phyloP scores from a whole-genome alignment of 2,888 invertebrate species.

The Ypsolopha sequella region DNA sequence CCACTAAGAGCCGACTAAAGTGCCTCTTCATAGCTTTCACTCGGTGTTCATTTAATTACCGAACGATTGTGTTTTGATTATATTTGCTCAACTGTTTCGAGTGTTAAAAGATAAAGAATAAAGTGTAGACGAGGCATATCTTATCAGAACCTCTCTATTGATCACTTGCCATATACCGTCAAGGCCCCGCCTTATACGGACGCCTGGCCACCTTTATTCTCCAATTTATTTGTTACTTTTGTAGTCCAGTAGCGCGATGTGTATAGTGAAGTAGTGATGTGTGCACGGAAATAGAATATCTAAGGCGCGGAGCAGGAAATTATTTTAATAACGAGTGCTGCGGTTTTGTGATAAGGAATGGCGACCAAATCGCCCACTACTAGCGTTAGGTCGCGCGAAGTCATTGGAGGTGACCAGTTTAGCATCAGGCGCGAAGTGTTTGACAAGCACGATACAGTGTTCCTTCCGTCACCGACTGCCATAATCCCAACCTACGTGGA shows the following conservation, averaged over 20 bases:
- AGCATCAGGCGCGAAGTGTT: constrained; percentile 65
- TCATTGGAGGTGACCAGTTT: constrained; percentile 62
- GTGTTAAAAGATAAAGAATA: constrained; percentile 63
- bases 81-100: constrained; percentile 67
- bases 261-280: constrained; percentile 56
- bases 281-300: constrained; percentile 62
- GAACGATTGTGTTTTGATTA: constrained; percentile 53
- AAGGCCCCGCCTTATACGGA: constrained; percentile 59
- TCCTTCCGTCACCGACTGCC: constrained; percentile 45
- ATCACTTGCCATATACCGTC: constrained; percentile 64
- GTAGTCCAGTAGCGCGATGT: too few species aligned
- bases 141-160: constrained; percentile 63
- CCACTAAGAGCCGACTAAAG: constrained; percentile 22
- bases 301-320: constrained; percentile 54
- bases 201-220: constrained; percentile 61
- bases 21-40: constrained; percentile 48
- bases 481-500: constrained; percentile 35
- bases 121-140: constrained; percentile 54
- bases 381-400: constrained; percentile 61
- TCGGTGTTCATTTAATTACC: constrained; percentile 57
- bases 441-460: constrained; percentile 63
- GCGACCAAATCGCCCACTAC: constrained; percentile 60
- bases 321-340: constrained; percentile 62
- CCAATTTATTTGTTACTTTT: constrained; percentile 38
- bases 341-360: constrained; percentile 43